These are phyloP conservation scores for Paramormyrops hopkinsi DNA, from an alignment of 2,797 vertebrate genomes.

Conservation along the genomic window DNA sequence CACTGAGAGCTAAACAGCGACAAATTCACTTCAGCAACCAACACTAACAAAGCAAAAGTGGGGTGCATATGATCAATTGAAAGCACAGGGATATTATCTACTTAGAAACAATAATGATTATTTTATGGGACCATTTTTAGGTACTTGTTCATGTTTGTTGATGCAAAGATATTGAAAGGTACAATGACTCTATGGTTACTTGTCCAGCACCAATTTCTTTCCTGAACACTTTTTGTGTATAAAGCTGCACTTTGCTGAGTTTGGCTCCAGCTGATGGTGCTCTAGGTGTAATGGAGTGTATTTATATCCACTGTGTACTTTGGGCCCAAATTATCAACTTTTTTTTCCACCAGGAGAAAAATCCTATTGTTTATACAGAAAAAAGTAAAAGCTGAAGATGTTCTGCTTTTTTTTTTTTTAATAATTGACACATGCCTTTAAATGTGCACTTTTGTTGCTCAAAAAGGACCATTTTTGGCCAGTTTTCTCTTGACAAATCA, in stretches of 20 bases:
- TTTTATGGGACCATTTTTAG: background rate
- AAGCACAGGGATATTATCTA: background rate
- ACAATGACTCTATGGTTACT: background rate
- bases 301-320: background rate
- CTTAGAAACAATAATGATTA: background rate
- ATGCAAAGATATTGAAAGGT: background rate
- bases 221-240: background rate
- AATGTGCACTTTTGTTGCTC: background rate
- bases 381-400: background rate
- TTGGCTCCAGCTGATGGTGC: background rate
- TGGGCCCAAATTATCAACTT: background rate
- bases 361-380: background rate
- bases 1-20: background rate
- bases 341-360: background rate
- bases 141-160: background rate
- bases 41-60: background rate
- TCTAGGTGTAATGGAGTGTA: background rate
- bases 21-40: background rate
- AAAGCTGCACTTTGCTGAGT: background rate
- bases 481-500: background rate
- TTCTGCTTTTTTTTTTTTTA: background rate
- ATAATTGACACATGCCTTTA: background rate
- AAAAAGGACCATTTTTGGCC: background rate
- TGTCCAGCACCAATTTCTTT: background rate
- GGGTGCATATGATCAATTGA: background rate